Evolutionary conservation across 2,113 vertebrate species (phyloP).

Genomic region (Parotia lawesii): DNA sequence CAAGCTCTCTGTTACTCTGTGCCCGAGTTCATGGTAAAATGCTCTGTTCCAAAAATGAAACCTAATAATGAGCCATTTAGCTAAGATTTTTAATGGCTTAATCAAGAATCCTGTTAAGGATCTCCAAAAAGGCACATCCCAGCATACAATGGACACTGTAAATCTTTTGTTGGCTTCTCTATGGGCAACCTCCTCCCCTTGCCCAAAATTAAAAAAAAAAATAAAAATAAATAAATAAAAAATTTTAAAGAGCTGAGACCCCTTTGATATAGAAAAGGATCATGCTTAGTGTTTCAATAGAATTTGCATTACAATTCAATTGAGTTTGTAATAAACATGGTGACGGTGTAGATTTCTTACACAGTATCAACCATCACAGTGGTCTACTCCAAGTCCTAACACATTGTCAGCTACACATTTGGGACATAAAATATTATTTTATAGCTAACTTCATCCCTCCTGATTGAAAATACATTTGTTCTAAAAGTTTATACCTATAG

Average conservation of each 20-base stretch:
- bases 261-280: not conserved
- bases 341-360: not conserved
- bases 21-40: not conserved
- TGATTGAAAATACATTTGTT: not conserved
- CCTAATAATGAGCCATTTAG: not conserved
- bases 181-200: not conserved
- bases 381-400: not conserved
- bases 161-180: not conserved
- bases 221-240: not conserved
- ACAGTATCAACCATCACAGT: not conserved
- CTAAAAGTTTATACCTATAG: not conserved
- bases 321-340: not conserved
- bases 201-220: not conserved
- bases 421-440: not conserved
- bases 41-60: not conserved
- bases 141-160: not conserved
- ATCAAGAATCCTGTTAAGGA: not conserved
- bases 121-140: not conserved
- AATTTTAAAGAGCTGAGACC: rapidly evolving
- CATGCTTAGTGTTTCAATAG: not conserved
- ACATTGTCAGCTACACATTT: not conserved
- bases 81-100: not conserved
- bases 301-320: not conserved
- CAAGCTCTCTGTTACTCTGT: not conserved
- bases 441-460: not conserved